phyloP scores from a whole-genome alignment of 2,797 vertebrate genomes.

The Falco berigora region DNA sequence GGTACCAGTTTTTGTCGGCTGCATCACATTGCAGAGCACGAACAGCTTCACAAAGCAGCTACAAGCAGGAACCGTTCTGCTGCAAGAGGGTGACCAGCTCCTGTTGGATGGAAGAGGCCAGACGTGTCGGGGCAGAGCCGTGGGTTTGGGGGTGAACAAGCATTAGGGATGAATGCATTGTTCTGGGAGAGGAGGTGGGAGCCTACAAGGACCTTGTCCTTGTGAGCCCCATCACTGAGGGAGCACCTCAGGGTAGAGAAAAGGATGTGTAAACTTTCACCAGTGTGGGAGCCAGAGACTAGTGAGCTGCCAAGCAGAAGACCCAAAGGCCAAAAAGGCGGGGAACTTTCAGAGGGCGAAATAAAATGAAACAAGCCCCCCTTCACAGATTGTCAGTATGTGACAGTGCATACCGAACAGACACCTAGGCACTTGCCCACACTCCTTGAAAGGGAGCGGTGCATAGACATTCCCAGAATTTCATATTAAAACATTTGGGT shows the following conservation, averaged over 20 bases:
- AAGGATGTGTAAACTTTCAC: neutral
- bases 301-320: neutral
- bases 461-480: neutral
- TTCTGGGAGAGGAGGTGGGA: neutral
- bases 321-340: neutral
- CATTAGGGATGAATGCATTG: neutral
- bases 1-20: neutral
- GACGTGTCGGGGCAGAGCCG: neutral
- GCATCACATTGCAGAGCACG: neutral
- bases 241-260: neutral
- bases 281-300: neutral
- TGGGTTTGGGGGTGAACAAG: neutral
- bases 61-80: neutral
- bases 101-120: neutral
- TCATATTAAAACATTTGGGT: neutral
- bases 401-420: neutral
- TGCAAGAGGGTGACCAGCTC: neutral
- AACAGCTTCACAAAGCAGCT: neutral
- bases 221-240: neutral
- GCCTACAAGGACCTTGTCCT: neutral
- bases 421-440: neutral
- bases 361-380: neutral
- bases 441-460: neutral
- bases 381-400: neutral
- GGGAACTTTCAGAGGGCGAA: neutral